phyloP scores from a whole-genome alignment of 2,113 vertebrate species.

The Dicentrarchus labrax region DNA sequence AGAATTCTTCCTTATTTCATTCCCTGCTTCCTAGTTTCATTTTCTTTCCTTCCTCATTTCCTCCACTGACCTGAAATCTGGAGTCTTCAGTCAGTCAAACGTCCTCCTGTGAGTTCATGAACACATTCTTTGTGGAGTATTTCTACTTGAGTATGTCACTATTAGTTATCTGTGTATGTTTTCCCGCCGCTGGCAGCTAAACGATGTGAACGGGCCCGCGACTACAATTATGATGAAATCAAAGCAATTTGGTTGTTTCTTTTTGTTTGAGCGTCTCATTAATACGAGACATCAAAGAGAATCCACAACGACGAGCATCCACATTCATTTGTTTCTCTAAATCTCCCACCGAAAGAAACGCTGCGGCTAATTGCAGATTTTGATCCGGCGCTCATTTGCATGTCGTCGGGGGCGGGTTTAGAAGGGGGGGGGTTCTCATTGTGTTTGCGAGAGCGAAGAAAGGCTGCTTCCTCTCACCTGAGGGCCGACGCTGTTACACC shows the following conservation, averaged over 20 bases:
- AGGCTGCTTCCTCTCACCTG: constrained; percentile 76
- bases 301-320: constrained; percentile 58
- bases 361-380: constrained; percentile 65
- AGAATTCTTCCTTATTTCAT: too few relatives aligned
- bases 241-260: constrained; percentile 72
- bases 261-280: constrained; percentile 74
- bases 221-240: constrained; percentile 76
- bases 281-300: constrained; percentile 79
- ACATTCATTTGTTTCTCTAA: constrained; percentile 79
- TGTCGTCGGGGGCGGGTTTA: constrained; percentile 14
- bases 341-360: constrained; percentile 58
- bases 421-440: neutral
- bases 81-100: too few relatives aligned
- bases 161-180: neutral
- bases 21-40: too few relatives aligned
- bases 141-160: neutral
- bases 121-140: too few relatives aligned
- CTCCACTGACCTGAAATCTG: too few relatives aligned
- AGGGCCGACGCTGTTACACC: constrained; percentile 69
- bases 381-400: constrained; percentile 65
- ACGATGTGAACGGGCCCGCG: constrained; percentile 6
- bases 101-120: neutral
- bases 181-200: constrained; percentile 32
- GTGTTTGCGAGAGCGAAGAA: constrained; percentile 27
- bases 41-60: too few relatives aligned